These are phyloP conservation scores for Patagioenas fasciata DNA, from an alignment of 2,113 vertebrate species.

Conservation along the genomic window DNA sequence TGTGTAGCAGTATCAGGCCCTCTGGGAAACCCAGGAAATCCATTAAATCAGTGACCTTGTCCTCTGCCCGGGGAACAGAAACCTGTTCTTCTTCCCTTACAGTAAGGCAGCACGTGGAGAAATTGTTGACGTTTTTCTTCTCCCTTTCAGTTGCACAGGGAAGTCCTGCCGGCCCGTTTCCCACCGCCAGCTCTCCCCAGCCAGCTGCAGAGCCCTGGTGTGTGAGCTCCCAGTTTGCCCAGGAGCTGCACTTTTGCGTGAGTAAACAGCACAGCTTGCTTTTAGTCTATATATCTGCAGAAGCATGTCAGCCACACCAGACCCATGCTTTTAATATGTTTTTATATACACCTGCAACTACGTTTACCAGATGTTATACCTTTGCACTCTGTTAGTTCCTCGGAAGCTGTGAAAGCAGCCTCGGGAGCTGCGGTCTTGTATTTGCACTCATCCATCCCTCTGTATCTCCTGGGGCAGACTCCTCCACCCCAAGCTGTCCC, in stretches of 20 bases:
- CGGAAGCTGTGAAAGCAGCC: neutral
- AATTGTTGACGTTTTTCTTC: neutral
- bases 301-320: neutral
- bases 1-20: neutral
- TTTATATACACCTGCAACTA: neutral
- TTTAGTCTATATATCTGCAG: neutral
- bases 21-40: neutral
- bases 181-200: accelerated
- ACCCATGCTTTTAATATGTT: neutral
- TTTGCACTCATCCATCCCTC: neutral
- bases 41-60: neutral
- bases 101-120: neutral
- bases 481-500: neutral
- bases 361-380: neutral
- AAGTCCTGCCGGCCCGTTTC: accelerated
- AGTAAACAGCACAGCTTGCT: neutral
- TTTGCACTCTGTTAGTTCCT: neutral
- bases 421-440: neutral
- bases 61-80: neutral
- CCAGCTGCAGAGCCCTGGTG: neutral
- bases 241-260: neutral
- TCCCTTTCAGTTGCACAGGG: neutral
- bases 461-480: neutral
- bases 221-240: neutral
- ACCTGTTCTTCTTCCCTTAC: neutral